Conservation (phyloP, 1,140 invertebrate species). For the Solen grandis region DNA sequence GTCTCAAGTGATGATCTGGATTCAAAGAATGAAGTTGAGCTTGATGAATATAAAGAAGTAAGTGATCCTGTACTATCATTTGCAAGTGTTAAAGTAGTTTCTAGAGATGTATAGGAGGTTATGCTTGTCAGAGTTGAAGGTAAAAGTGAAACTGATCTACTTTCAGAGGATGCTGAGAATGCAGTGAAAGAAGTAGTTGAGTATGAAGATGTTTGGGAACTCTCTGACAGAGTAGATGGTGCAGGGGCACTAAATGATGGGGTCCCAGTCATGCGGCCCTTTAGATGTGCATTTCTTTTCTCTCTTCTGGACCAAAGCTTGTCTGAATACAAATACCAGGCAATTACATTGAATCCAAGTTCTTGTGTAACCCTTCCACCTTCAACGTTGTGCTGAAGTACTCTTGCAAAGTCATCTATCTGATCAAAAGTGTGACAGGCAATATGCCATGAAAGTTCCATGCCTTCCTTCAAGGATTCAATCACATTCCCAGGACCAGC, state of each 20-base stretch:
- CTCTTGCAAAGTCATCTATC: constrained; percentile 35
- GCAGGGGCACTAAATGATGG: constrained; percentile 9
- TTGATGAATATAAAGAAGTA: too few species aligned
- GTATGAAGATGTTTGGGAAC: background rate
- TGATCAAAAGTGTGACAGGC: constrained; percentile 25
- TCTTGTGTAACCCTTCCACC: constrained; percentile 35
- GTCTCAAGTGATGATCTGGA: background rate
- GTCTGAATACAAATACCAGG: constrained; percentile 46
- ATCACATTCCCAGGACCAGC: constrained; percentile 40
- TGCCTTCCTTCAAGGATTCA: background rate
- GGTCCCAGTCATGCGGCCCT: background rate
- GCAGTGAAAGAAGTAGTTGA: background rate
- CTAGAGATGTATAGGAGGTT: too few species aligned
- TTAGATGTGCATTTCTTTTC: constrained; percentile 1
- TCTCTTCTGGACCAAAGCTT: background rate
- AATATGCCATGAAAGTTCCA: constrained; percentile 49
- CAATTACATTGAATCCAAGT: constrained; percentile 39
- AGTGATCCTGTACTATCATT: too few species aligned
- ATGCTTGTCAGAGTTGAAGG: too few species aligned
- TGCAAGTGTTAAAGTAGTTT: too few species aligned
- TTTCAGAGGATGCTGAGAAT: background rate
- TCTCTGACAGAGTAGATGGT: background rate
- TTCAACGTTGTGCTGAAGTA: constrained; percentile 53
- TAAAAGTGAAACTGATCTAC: too few species aligned
- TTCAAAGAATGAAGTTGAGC: background rate